A percentile compares a stretch with the other conserved stretches of the same genome.
phyloP scores from a whole-genome alignment of 2,113 vertebrate species.

The Pipra filicauda region DNA sequence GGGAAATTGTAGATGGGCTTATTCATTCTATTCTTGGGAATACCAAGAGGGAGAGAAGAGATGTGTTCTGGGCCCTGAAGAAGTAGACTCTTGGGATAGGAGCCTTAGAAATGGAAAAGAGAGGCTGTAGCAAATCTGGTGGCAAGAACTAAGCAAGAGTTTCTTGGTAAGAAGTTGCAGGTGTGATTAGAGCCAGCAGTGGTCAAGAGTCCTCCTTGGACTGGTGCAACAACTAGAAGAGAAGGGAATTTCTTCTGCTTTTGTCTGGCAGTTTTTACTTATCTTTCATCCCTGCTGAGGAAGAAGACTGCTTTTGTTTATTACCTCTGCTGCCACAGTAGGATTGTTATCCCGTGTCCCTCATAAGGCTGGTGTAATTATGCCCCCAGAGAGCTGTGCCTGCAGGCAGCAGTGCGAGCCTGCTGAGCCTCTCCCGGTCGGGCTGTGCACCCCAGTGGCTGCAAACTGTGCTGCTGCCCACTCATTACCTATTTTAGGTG shows the following conservation, averaged over 20 bases:
- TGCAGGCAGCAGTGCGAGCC: background rate
- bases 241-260: background rate
- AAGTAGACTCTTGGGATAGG: background rate
- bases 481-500: background rate
- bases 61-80: background rate
- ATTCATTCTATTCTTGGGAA: background rate
- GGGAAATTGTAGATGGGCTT: rapidly evolving
- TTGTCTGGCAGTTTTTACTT: background rate
- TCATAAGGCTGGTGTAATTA: background rate
- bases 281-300: background rate
- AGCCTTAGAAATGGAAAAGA: background rate
- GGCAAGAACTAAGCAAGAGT: background rate
- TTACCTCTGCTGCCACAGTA: background rate
- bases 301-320: background rate
- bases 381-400: background rate
- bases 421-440: background rate
- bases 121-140: background rate
- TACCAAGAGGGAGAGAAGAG: background rate
- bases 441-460: background rate
- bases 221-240: background rate
- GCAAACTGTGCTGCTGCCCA: background rate
- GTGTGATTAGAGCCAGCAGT: background rate
- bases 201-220: background rate
- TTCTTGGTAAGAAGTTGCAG: background rate
- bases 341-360: background rate